Percentiles rank a stretch among this genome's conserved stretches.
These are phyloP conservation scores for Gryllus longicercus DNA, from an alignment of 2,888 invertebrate species.

Conservation along the genomic window DNA sequence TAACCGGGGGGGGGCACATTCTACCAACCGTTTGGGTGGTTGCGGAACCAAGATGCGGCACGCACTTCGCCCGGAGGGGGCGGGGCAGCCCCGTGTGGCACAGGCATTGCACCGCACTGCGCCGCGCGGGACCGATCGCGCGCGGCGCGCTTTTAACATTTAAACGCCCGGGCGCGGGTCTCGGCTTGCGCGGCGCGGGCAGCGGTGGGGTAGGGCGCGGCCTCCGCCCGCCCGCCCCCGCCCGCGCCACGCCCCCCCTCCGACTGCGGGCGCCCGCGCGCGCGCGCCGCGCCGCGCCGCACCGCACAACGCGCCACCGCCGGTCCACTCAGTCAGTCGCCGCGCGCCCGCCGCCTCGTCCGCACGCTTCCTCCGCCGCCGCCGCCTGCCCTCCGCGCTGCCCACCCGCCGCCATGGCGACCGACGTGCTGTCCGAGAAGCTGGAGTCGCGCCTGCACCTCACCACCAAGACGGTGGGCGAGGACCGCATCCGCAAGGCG, in stretches of 20 bases:
- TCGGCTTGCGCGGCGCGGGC: background rate
- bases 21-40: too few species aligned
- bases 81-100: too few species aligned
- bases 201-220: background rate
- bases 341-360: background rate
- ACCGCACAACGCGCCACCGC: background rate
- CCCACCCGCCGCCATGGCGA: conserved; percentile 55
- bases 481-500: conserved; percentile 73
- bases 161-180: background rate
- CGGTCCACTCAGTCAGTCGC: background rate
- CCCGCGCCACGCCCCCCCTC: background rate
- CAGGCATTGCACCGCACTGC: too few species aligned
- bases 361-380: background rate
- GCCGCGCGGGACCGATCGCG: background rate
- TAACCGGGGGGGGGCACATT: too few species aligned
- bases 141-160: background rate
- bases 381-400: background rate
- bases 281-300: background rate
- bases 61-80: too few species aligned
- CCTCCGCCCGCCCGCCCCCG: background rate
- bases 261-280: background rate
- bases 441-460: conserved; percentile 64
- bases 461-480: conserved; percentile 76
- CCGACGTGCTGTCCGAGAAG: conserved; percentile 73
- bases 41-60: too few species aligned